phyloP scores from a whole-genome alignment of 2,797 vertebrate species.

The Lepilemur ruficaudatus region DNA sequence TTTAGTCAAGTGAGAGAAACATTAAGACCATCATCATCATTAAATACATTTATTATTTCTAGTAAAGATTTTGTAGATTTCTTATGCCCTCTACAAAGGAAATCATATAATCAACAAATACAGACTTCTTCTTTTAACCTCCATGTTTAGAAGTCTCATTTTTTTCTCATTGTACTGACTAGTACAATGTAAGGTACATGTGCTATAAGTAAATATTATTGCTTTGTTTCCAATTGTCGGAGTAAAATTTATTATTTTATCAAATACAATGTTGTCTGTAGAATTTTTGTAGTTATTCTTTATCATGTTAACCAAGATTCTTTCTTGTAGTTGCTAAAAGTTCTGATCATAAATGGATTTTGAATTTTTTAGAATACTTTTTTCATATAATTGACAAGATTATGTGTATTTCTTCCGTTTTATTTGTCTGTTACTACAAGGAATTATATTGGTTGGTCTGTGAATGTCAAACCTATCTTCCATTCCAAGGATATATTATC shows the following conservation, averaged over 20 bases:
- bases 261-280: not conserved
- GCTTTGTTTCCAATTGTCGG: not conserved
- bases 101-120: not conserved
- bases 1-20: not conserved
- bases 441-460: not conserved
- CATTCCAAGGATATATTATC: not conserved
- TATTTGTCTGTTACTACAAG: not conserved
- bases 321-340: not conserved
- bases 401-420: not conserved
- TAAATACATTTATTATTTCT: not conserved
- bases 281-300: not conserved
- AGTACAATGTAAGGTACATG: not conserved
- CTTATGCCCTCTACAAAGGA: not conserved
- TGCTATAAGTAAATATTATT: not conserved
- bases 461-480: not conserved
- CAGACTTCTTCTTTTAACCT: not conserved
- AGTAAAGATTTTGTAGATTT: not conserved
- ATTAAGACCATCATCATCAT: not conserved
- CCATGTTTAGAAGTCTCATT: too few species aligned
- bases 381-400: not conserved
- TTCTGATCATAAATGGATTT: not conserved
- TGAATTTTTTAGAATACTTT: not conserved
- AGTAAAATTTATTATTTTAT: not conserved
- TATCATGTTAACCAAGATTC: not conserved
- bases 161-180: not conserved